Evolutionary conservation across 2,113 vertebrate genomes (phyloP).

Genomic region (Anguilla rostrata): DNA sequence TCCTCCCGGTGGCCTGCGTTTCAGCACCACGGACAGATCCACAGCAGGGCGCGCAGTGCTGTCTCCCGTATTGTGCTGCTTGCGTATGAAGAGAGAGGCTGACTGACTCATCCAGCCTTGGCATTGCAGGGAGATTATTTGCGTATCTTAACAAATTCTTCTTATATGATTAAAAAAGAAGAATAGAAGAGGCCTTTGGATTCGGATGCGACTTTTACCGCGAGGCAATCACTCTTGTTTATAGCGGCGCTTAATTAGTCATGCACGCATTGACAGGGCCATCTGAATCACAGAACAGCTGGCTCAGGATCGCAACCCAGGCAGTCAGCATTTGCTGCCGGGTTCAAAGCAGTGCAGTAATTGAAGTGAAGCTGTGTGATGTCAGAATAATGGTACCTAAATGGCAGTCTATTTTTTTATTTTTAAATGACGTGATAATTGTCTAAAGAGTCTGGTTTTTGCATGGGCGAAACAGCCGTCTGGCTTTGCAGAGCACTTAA

Average conservation of each 20-base stretch:
- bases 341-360: neutral
- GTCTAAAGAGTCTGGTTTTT: neutral
- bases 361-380: neutral
- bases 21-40: constrained; percentile 37
- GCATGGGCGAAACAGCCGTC: neutral
- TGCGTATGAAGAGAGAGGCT: neutral
- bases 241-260: neutral
- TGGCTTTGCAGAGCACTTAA: neutral
- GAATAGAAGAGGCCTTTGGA: neutral
- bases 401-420: neutral
- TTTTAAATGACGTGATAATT: neutral
- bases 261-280: neutral
- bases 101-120: constrained; percentile 15
- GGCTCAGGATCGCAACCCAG: neutral
- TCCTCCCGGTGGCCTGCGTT: neutral
- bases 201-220: neutral
- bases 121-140: neutral
- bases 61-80: neutral
- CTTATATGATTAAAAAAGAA: neutral
- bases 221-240: neutral
- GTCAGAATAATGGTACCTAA: neutral
- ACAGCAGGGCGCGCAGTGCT: neutral
- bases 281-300: neutral
- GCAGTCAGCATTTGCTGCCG: neutral
- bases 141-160: neutral